Evolutionary conservation across 2,888 invertebrate genomes (phyloP).

Genomic region (Phania funesta): DNA sequence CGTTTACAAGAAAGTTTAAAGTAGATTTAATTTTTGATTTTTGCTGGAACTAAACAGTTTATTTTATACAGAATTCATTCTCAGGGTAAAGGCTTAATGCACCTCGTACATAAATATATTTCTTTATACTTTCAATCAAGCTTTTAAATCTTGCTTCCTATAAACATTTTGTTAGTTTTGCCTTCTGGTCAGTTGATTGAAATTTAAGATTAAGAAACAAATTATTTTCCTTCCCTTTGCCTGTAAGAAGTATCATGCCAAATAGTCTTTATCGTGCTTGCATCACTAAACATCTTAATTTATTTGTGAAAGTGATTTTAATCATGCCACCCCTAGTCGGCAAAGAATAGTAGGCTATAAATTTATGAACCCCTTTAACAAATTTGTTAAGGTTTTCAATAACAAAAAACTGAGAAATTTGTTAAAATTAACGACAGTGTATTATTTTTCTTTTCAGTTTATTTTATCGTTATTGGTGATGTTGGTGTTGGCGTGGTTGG

Average conservation of each 20-base stretch:
- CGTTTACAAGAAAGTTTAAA: no score
- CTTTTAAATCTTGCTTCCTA: neutral
- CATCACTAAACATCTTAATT: constrained; percentile 50
- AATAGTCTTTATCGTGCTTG: constrained; percentile 30
- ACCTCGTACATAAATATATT: no score
- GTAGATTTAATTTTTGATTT: no score
- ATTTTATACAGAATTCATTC: no score
- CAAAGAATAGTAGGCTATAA: constrained; percentile 15
- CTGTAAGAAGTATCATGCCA: neutral
- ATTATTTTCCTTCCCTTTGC: constrained; percentile 26
- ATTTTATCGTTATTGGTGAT: neutral
- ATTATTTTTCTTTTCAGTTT: neutral
- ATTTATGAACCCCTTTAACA: constrained; percentile 36
- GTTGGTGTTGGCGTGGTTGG: neutral
- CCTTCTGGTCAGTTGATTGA: constrained; percentile 30
- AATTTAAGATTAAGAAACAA: constrained; percentile 43
- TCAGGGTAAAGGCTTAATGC: no score
- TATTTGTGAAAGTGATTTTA: constrained; percentile 46
- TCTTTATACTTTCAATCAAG: no score
- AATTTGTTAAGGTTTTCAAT: constrained; percentile 46
- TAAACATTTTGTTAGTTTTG: constrained; percentile 8
- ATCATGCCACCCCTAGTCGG: constrained; percentile 41
- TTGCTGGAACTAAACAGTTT: no score
- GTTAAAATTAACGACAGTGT: neutral
- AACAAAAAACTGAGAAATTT: constrained; percentile 4